Evolutionary conservation across 2,888 invertebrate genomes (phyloP).

Genomic region (Melolontha melolontha): DNA sequence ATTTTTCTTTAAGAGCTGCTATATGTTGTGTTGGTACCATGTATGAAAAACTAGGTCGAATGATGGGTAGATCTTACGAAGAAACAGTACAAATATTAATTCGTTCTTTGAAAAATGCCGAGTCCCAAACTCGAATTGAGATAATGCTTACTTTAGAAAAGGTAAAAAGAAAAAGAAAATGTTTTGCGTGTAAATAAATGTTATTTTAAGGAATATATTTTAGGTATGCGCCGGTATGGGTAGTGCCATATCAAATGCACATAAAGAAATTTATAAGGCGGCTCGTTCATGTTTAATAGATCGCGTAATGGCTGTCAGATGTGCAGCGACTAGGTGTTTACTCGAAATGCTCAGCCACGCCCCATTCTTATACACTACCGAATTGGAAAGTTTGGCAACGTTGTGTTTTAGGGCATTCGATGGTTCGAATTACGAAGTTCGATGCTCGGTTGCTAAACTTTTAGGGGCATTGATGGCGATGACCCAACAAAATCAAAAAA

Average conservation of each 20-base stretch:
- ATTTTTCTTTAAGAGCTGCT: constrained; percentile 78
- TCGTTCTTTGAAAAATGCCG: constrained; percentile 90
- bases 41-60: constrained; percentile 97
- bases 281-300: constrained; percentile 90
- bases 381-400: constrained; percentile 91
- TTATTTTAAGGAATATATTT: constrained; percentile 86
- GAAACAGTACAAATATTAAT: constrained; percentile 95
- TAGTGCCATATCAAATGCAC: constrained; percentile 85
- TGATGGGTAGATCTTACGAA: constrained; percentile 99
- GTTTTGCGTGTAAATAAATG: constrained; percentile 63
- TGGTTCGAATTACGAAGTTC: constrained; percentile 90
- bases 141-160: constrained; percentile 97
- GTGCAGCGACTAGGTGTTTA: constrained; percentile 92
- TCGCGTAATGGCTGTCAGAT: constrained; percentile 91
- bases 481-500: constrained; percentile 80
- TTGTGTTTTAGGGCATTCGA: constrained; percentile 93
- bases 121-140: constrained; percentile 96
- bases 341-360: constrained; percentile 90
- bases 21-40: constrained; percentile 95
- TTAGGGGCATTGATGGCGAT: constrained; percentile 89
- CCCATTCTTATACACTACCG: constrained; percentile 85
- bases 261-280: constrained; percentile 92
- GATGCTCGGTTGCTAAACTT: constrained; percentile 92
- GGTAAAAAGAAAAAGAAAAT: constrained; percentile 68
- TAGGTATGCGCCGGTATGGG: constrained; percentile 92